Percentiles rank a stretch among this genome's conserved stretches.
phyloP scores from a whole-genome alignment of 2,888 invertebrate genomes.

The Papilio elwesi region DNA sequence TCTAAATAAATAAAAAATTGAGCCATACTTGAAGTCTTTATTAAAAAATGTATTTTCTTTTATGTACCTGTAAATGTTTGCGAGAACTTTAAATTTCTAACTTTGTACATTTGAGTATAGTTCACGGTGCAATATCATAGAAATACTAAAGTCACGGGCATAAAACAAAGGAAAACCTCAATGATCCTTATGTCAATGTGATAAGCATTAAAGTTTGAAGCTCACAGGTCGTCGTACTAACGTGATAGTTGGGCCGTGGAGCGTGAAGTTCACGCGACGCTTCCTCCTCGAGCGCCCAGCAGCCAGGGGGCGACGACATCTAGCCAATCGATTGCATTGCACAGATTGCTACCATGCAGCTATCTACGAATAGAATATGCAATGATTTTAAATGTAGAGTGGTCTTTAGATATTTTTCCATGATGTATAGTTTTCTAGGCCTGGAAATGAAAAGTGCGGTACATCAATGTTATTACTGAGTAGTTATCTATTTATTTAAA shows the following conservation, averaged over 20 bases:
- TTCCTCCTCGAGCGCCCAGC: conserved; percentile 46
- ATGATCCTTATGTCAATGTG: conserved; percentile 12
- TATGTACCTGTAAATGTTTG: no score
- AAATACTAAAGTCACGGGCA: not conserved
- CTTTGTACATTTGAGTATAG: conserved; percentile 17
- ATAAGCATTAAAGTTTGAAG: conserved; percentile 12
- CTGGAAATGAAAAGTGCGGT: no score
- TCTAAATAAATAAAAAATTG: no score
- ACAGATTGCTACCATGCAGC: conserved; percentile 14
- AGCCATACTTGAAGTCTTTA: no score
- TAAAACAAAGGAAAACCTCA: not conserved
- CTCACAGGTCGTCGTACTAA: conserved; percentile 37
- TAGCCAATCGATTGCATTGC: conserved; percentile 44
- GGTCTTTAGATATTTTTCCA: no score
- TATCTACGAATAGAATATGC: conserved; percentile 29
- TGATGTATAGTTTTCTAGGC: no score
- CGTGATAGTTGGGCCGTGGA: conserved; percentile 45
- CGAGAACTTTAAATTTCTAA: no score
- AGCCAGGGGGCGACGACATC: conserved; percentile 39
- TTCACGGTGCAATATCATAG: conserved; percentile 6
- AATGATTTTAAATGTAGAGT: no score
- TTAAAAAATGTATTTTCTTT: no score
- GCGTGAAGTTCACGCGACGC: conserved; percentile 53
- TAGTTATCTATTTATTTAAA: no score
- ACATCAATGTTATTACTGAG: no score